Conservation (phyloP, 2,113 vertebrate genomes). For the Planiliza haematocheilus region DNA sequence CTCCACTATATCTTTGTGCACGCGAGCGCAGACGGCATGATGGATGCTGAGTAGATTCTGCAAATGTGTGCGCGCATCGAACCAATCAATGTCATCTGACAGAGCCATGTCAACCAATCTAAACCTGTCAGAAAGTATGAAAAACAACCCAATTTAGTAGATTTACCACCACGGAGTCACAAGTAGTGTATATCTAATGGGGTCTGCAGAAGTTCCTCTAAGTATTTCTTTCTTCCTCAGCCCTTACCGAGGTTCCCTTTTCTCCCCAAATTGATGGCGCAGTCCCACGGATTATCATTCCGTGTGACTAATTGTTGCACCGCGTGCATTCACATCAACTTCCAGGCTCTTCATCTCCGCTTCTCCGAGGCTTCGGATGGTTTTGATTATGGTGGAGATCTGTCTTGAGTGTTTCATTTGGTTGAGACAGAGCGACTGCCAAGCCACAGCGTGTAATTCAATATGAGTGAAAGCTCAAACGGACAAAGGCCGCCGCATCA, state of each 20-base stretch:
- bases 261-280: no score
- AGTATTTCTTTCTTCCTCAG: not conserved
- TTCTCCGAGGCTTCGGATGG: no score
- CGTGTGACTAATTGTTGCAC: not conserved
- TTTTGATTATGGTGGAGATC: no score
- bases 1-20: conserved; percentile 1
- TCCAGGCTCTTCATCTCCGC: no score
- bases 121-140: conserved; percentile 20
- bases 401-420: not conserved
- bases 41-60: conserved; percentile 34
- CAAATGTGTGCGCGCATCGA: conserved; percentile 43
- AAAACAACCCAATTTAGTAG: conserved; percentile 8
- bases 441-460: not conserved
- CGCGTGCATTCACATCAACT: not conserved
- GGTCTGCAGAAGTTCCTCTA: not conserved
- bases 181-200: not conserved
- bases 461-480: not conserved
- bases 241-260: no score
- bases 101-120: conserved; percentile 19
- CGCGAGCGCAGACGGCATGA: conserved; percentile 31
- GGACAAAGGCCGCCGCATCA: not conserved
- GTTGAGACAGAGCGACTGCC: not conserved
- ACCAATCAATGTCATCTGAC: conserved; percentile 50
- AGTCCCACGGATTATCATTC: no score
- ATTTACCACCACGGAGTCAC: not conserved